phyloP scores from a whole-genome alignment of 2,797 vertebrate genomes.

The Dryobates pubescens region DNA sequence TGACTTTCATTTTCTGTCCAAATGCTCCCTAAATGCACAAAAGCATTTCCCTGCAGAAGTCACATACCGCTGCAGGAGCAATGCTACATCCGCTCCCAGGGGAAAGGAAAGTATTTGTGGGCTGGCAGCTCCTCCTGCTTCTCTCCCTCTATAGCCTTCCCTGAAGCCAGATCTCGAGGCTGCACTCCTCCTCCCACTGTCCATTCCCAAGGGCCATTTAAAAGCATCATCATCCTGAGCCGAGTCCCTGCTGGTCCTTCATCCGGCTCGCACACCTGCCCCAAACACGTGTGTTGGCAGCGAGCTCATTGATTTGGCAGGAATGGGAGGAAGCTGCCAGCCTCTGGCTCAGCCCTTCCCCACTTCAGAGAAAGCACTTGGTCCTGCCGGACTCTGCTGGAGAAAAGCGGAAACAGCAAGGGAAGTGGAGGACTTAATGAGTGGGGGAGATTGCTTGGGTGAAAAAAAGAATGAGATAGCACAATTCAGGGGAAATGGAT shows the following conservation, averaged over 20 bases:
- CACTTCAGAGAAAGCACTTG: not conserved
- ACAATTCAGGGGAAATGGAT: not conserved
- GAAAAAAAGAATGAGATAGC: not conserved
- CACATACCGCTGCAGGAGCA: accelerated
- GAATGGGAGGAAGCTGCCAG: not conserved
- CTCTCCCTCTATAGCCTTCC: not conserved
- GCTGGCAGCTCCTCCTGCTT: not conserved
- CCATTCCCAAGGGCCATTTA: not conserved
- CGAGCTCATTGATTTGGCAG: slow-evolving; percentile 11
- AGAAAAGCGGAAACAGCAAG: not conserved
- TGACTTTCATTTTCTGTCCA: not conserved
- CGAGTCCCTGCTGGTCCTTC: not conserved
- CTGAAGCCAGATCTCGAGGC: not conserved
- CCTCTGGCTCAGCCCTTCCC: slow-evolving; percentile 18
- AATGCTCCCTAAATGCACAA: not conserved
- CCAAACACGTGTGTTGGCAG: not conserved
- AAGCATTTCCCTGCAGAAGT: not conserved
- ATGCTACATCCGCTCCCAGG: not conserved
- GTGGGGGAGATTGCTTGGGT: not conserved
- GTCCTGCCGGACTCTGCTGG: not conserved
- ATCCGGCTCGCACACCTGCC: not conserved
- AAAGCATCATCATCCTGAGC: not conserved
- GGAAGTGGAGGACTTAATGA: not conserved
- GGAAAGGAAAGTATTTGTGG: not conserved
- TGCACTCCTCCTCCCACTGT: not conserved